Evolutionary conservation across 2,888 invertebrate species (phyloP).

Genomic region (Girardia tigrina): DNA sequence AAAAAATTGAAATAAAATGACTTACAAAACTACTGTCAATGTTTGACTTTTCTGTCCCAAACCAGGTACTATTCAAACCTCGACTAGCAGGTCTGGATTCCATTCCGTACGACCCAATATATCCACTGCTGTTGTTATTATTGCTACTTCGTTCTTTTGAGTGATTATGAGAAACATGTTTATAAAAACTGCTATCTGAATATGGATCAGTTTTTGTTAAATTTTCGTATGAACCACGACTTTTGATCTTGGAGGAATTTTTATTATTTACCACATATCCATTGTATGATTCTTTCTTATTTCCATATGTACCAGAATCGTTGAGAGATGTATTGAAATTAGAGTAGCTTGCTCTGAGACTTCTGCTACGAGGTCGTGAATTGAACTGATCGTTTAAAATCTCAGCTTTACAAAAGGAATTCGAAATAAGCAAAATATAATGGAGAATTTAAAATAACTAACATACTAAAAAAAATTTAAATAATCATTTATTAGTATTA

Average conservation of each 20-base stretch:
- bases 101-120: not conserved
- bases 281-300: not conserved
- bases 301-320: not conserved
- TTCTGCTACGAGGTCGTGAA: conserved; percentile 5
- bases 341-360: not conserved
- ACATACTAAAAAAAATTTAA: too few relatives aligned
- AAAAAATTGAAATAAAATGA: not conserved
- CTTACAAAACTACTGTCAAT: not conserved
- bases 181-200: not conserved
- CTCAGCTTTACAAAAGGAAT: too few relatives aligned
- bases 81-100: not conserved
- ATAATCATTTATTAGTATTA: too few relatives aligned
- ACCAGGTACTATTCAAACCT: conserved; percentile 19
- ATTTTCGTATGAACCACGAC: not conserved
- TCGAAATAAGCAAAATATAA: too few relatives aligned
- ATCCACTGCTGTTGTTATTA: not conserved
- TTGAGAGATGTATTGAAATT: not conserved
- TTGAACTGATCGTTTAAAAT: not conserved
- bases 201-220: not conserved
- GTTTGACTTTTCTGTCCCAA: not conserved
- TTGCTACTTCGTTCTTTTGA: not conserved
- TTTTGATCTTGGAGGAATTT: not conserved
- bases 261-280: not conserved
- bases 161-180: not conserved
- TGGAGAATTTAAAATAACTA: too few relatives aligned